Conservation (phyloP, 2,888 invertebrate species). For the Tridacna crocea region DNA sequence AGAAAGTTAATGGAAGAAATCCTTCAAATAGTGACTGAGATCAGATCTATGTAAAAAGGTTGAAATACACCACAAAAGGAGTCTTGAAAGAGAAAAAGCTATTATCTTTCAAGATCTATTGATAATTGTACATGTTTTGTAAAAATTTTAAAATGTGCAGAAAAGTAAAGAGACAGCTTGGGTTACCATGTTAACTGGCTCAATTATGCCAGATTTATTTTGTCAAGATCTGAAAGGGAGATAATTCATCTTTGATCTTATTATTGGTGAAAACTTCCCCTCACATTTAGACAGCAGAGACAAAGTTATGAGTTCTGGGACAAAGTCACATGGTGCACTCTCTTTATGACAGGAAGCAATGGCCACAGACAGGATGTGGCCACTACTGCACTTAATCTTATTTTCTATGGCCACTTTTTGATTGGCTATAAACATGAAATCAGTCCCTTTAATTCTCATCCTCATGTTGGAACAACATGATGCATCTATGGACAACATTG, state of each 20-base stretch:
- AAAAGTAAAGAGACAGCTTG: slow-evolving; percentile 12
- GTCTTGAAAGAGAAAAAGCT: too few relatives aligned
- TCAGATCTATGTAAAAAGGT: too few relatives aligned
- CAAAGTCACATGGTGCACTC: background rate
- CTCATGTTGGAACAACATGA: too few relatives aligned
- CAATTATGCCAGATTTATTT: slow-evolving; percentile 62
- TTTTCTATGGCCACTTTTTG: background rate
- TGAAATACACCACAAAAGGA: too few relatives aligned
- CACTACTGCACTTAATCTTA: background rate
- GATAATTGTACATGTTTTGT: too few relatives aligned
- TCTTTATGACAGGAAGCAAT: slow-evolving; percentile 20
- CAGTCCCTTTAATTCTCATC: background rate
- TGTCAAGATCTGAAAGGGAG: slow-evolving; percentile 48
- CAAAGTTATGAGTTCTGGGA: slow-evolving; percentile 11
- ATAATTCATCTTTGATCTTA: slow-evolving; percentile 24
- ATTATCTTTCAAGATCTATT: too few relatives aligned
- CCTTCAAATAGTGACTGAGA: too few relatives aligned
- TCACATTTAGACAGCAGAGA: background rate
- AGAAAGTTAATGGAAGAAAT: too few relatives aligned
- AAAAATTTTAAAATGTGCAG: too few relatives aligned
- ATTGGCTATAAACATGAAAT: slow-evolving; percentile 4
- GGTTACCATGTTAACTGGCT: slow-evolving; percentile 49
- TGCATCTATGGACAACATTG: too few relatives aligned
- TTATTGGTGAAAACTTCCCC: slow-evolving; percentile 11
- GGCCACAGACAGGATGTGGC: slow-evolving; percentile 21